Evolutionary conservation across 1,140 invertebrate genomes (phyloP), one percentile per base, ranked within the genome.

Genomic region (Drosophila simulans): DNA sequence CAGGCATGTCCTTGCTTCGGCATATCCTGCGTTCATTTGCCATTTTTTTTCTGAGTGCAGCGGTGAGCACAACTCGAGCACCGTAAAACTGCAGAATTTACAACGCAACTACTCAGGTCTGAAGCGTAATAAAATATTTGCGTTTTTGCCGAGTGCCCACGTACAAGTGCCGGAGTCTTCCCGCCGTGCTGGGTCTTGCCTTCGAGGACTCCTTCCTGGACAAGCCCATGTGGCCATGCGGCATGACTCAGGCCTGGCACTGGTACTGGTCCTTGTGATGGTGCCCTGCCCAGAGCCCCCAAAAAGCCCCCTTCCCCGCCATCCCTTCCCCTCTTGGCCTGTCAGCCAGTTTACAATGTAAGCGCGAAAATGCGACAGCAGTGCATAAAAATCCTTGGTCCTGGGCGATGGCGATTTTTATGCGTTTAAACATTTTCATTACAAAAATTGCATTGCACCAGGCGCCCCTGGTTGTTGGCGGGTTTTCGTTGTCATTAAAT

Each of bases 71-170:
- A 85, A 81, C 81, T 84, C 69, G 80, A 76, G 77, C 68, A 69
- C 82, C 86, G 88, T 90, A 90, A 90, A 90, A 90, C 82, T 88
- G 73, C 81, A 75, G 90, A 90, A 90, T 90, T 90, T 90, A 90
- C 86, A 90, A 88, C 76, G 66, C 75, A 90, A 90, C 86, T 90
- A 90, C 86, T 90, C 86, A 86, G 84, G 86, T 90, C 86, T 88
- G 86, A 90, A 91, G 72, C 64, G 86, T 90, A 90, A 90, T 90
- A 90, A 90, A 90, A 90, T 90, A 90, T 90, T 90, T 91, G 86
- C 79, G 71, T 84, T 82, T 88, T 84, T 80, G 65, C 81, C 70
- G 77, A 84, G 71, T 75, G 80, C 46, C 62, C 80, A 78, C 78
- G 63, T 65, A 77, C 68, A 77, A 52, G 40, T 53, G 34, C 22